These are phyloP conservation scores for Idris sp. DNA, from an alignment of 1,140 invertebrate species.

Conservation along the genomic window DNA sequence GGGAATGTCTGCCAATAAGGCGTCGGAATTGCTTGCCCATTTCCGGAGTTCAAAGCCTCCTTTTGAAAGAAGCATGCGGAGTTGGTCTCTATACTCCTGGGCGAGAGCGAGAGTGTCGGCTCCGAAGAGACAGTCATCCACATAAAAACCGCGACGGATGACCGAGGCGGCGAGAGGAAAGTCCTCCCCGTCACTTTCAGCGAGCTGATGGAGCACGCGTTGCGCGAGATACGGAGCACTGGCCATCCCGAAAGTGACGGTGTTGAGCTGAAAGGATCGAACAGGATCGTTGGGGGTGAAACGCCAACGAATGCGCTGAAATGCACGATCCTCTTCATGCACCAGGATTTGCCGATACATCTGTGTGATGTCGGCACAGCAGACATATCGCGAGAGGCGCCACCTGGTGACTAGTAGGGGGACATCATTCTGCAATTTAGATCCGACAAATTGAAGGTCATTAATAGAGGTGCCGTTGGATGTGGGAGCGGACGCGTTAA, in stretches of 20 bases:
- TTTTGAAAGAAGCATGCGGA: too few species aligned
- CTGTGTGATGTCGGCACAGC: neutral
- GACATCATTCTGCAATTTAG: neutral
- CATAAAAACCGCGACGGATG: neutral
- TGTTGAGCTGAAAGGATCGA: neutral
- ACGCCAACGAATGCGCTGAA: neutral
- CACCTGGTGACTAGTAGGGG: neutral
- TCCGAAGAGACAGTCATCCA: neutral
- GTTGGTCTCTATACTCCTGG: neutral
- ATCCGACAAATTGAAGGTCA: neutral
- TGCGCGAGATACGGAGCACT: neutral
- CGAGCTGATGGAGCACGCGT: neutral
- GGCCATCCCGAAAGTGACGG: slow-evolving; percentile 1
- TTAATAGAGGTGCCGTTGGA: neutral
- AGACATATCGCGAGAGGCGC: neutral
- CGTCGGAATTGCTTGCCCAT: neutral
- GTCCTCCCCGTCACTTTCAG: neutral
- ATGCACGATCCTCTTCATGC: neutral
- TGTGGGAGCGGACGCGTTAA: neutral
- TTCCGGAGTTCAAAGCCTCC: neutral
- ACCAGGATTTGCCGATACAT: slow-evolving; percentile 3
- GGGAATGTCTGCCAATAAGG: neutral
- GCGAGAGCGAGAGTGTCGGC: neutral
- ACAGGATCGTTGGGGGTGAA: neutral
- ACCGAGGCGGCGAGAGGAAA: neutral